Conservation (phyloP, 2,888 invertebrate genomes). For the Tipula helvola region DNA sequence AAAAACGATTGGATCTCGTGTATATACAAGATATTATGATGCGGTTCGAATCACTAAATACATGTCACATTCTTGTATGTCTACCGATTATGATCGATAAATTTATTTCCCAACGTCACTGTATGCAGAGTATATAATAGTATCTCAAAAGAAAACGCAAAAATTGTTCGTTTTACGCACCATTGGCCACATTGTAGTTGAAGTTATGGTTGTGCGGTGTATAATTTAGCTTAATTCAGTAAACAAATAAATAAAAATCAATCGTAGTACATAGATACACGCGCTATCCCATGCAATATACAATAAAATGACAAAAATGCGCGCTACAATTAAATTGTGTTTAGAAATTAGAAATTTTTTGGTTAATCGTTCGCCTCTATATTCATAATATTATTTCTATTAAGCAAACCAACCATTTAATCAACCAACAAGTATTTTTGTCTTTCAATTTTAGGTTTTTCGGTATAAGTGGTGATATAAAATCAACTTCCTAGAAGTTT, state of each 20-base stretch:
- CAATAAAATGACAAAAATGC: background rate
- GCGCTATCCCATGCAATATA: background rate
- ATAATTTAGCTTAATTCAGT: background rate
- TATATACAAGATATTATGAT: background rate
- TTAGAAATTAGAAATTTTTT: conserved; percentile 4
- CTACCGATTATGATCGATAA: background rate
- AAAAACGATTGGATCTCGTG: background rate
- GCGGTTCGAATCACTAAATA: background rate
- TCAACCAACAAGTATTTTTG: background rate
- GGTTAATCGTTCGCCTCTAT: background rate
- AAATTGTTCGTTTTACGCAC: background rate
- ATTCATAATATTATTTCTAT: background rate
- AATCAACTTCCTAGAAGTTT: background rate
- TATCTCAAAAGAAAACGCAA: background rate
- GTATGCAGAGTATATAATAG: background rate
- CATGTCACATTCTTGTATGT: background rate
- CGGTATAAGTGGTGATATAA: background rate
- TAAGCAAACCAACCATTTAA: background rate
- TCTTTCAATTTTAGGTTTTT: background rate
- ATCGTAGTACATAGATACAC: background rate
- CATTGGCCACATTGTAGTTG: background rate
- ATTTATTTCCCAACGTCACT: background rate
- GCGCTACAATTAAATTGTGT: background rate
- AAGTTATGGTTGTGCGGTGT: background rate
- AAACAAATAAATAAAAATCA: background rate